Conservation (phyloP, 2,113 vertebrate genomes). For the Dicrurus megarhynchus region DNA sequence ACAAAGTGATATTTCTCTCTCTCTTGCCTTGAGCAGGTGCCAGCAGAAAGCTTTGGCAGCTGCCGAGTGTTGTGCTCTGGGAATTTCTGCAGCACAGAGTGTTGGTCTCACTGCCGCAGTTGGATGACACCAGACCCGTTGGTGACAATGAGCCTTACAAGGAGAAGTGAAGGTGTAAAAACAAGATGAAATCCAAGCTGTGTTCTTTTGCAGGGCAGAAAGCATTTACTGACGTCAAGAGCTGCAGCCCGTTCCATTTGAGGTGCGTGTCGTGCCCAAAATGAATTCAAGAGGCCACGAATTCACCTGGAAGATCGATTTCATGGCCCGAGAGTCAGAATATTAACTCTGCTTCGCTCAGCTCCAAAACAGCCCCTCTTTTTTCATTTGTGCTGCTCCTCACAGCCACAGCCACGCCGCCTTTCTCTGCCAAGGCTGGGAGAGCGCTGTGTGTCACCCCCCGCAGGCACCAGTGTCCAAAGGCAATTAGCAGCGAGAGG, state of each 20-base stretch:
- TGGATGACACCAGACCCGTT: conserved; percentile 45
- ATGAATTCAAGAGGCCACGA: conserved; percentile 36
- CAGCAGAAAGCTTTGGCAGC: conserved; percentile 58
- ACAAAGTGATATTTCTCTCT: conserved; percentile 37
- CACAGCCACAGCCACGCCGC: background rate
- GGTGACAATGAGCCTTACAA: conserved; percentile 62
- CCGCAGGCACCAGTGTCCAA: background rate
- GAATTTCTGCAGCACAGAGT: conserved; percentile 57
- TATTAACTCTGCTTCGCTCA: conserved; percentile 42
- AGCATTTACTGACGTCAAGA: conserved; percentile 39
- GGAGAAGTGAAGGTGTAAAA: conserved; percentile 66
- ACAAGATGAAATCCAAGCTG: conserved; percentile 57
- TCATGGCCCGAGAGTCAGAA: conserved; percentile 48
- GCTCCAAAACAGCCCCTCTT: background rate
- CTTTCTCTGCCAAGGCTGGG: background rate
- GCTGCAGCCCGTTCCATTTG: conserved; percentile 10
- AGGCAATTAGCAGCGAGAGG: background rate
- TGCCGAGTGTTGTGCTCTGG: conserved; percentile 41
- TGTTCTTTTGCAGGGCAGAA: conserved; percentile 51
- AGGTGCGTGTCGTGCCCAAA: conserved; percentile 1
- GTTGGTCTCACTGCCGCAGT: conserved; percentile 55
- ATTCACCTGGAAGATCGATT: conserved; percentile 62
- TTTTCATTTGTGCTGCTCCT: background rate
- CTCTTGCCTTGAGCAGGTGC: conserved; percentile 45
- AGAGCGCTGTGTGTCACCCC: background rate